A percentile compares a stretch with the other conserved stretches of the same genome.
These are phyloP conservation scores for Geopemphigus sp. DNA, from an alignment of 1,140 invertebrate genomes.

Conservation along the genomic window DNA sequence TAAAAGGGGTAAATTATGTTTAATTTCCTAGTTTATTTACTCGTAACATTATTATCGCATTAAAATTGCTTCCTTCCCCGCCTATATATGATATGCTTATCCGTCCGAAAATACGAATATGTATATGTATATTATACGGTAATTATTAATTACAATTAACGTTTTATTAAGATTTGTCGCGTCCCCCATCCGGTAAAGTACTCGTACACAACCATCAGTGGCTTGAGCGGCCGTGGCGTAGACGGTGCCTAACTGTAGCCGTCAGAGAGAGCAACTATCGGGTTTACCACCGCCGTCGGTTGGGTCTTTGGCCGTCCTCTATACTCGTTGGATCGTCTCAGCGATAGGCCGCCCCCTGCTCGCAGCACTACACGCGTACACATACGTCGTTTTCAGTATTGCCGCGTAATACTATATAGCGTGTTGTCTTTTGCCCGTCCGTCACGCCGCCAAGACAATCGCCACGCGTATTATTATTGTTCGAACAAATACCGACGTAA, in stretches of 20 bases:
- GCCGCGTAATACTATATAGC: background rate
- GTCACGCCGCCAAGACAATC: background rate
- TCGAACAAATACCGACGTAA: background rate
- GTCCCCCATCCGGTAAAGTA: no score
- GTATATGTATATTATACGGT: no score
- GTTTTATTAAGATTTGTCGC: no score
- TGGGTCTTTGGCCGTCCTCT: background rate
- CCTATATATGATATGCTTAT: no score
- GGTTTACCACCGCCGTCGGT: background rate
- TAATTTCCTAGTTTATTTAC: no score
- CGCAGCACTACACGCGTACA: background rate
- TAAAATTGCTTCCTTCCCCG: no score
- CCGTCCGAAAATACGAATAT: no score
- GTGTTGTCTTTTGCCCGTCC: background rate
- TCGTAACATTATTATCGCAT: no score
- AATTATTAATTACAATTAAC: no score
- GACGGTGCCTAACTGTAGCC: background rate
- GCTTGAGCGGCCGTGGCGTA: background rate
- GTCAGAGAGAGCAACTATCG: constrained; percentile 27
- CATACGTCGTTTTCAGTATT: constrained; percentile 24
- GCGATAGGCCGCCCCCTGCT: constrained; percentile 17
- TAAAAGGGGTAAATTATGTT: no score
- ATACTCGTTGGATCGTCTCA: constrained; percentile 33
- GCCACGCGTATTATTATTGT: background rate
- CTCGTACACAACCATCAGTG: background rate